Percentiles rank a stretch among this genome's conserved stretches.
Evolutionary conservation across 2,113 vertebrate genomes (phyloP).

Genomic region (Thamnaconus septentrionalis): DNA sequence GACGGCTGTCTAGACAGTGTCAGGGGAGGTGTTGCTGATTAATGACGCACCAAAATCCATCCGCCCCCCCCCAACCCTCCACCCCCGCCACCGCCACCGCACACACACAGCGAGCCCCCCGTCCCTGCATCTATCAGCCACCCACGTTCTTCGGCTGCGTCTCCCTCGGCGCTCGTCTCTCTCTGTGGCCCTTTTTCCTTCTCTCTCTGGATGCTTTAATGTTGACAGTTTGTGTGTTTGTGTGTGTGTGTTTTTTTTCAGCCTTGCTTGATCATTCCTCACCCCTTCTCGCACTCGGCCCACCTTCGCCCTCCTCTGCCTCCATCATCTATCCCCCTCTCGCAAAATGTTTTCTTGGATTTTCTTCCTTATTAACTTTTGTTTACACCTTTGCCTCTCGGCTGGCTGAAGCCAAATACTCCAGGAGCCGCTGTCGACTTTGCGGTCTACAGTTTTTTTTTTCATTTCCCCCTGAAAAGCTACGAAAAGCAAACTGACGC

Average conservation of each 20-base stretch:
- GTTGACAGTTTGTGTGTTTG: neutral
- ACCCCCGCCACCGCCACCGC: conserved; percentile 9
- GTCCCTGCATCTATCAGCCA: conserved; percentile 48
- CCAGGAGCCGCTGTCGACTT: no score
- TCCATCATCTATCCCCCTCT: no score
- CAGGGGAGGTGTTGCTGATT: conserved; percentile 75
- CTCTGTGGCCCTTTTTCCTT: conserved; percentile 36
- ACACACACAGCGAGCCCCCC: conserved; percentile 7
- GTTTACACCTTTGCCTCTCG: no score
- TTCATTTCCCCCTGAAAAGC: no score
- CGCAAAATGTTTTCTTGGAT: no score
- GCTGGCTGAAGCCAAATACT: no score
- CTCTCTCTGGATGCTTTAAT: conserved; percentile 31
- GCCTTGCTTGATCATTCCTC: neutral
- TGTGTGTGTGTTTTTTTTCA: no score
- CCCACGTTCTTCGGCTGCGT: conserved; percentile 48
- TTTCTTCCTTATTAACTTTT: no score
- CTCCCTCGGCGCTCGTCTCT: conserved; percentile 47
- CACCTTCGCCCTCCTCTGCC: neutral
- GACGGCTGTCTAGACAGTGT: conserved; percentile 76
- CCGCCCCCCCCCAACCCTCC: conserved; percentile 29
- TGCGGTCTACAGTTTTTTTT: no score
- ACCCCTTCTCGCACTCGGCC: neutral
- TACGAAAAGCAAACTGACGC: no score
- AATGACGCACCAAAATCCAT: conserved; percentile 65